These are phyloP conservation scores for Mechanitis mazaeus DNA, from an alignment of 2,888 invertebrate genomes.

Conservation along the genomic window DNA sequence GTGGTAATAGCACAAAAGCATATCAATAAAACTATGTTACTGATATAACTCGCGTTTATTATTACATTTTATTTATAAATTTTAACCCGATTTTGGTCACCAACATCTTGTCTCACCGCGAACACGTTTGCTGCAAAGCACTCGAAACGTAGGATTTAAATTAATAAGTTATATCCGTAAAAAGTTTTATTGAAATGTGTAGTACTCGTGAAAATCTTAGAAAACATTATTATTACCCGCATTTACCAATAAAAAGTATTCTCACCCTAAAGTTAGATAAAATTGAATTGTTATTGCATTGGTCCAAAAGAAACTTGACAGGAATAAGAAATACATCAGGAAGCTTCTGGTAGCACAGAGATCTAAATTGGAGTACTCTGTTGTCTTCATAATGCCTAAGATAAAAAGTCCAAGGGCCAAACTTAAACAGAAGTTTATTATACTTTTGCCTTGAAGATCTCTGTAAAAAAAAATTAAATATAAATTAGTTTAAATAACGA, in stretches of 20 bases:
- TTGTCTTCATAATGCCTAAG: constrained; percentile 47
- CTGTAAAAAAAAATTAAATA: constrained; percentile 34
- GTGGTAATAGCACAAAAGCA: too few species aligned
- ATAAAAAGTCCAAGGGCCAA: constrained; percentile 48
- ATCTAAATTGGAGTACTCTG: constrained; percentile 46
- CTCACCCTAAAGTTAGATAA: constrained; percentile 79
- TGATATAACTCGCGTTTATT: too few species aligned
- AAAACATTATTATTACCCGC: background rate
- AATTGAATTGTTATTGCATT: constrained; percentile 82
- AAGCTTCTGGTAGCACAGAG: constrained; percentile 64
- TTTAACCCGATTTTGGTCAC: too few species aligned
- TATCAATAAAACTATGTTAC: too few species aligned
- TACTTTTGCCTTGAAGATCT: constrained; percentile 62
- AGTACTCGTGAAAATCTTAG: too few species aligned
- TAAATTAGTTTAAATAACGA: too few species aligned
- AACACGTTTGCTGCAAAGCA: too few species aligned
- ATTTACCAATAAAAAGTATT: constrained; percentile 22
- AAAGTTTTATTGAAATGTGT: too few species aligned
- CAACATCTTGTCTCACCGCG: too few species aligned
- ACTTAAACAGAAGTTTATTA: constrained; percentile 55
- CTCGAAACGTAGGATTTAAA: too few species aligned
- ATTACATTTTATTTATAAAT: too few species aligned
- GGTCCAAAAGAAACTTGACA: constrained; percentile 82
- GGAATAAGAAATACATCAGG: constrained; percentile 73
- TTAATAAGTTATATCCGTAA: too few species aligned